phyloP scores from a whole-genome alignment of 2,113 vertebrate genomes.

The Apodemus speciosus region DNA sequence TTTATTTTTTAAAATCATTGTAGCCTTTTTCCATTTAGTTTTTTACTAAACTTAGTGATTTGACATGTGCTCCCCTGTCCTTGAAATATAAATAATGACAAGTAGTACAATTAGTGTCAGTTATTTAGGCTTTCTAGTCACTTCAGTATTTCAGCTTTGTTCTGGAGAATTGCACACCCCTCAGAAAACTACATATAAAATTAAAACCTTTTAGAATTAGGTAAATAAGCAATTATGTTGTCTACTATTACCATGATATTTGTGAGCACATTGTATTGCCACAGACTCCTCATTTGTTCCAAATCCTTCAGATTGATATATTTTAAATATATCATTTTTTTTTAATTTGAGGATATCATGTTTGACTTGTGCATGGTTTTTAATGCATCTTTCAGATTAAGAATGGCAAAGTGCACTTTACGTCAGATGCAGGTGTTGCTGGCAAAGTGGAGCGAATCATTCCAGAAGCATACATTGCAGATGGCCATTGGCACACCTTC shows the following conservation, averaged over 20 bases:
- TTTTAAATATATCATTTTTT: neutral
- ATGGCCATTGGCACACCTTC: constrained; percentile 95
- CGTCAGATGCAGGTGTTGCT: constrained; percentile 93
- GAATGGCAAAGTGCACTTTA: constrained; percentile 94
- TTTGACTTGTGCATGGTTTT: neutral
- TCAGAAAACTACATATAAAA: neutral
- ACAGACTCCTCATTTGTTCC: neutral
- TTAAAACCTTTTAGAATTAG: neutral
- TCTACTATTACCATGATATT: neutral
- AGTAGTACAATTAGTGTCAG: neutral
- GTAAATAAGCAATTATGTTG: neutral
- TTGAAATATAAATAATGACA: neutral
- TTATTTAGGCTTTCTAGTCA: neutral
- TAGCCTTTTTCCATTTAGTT: neutral
- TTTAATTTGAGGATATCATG: neutral
- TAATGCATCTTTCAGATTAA: constrained; percentile 86
- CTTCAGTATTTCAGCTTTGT: neutral
- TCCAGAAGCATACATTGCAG: constrained; percentile 88
- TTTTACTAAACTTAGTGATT: neutral
- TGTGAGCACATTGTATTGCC: neutral
- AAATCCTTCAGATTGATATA: neutral
- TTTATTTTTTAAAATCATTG: neutral
- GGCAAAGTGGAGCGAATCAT: constrained; percentile 96
- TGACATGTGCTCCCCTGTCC: neutral
- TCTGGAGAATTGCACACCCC: neutral